Base-by-base conservation (phyloP, 2,888 invertebrate species). In the Dexiosoma caninum region DNA sequence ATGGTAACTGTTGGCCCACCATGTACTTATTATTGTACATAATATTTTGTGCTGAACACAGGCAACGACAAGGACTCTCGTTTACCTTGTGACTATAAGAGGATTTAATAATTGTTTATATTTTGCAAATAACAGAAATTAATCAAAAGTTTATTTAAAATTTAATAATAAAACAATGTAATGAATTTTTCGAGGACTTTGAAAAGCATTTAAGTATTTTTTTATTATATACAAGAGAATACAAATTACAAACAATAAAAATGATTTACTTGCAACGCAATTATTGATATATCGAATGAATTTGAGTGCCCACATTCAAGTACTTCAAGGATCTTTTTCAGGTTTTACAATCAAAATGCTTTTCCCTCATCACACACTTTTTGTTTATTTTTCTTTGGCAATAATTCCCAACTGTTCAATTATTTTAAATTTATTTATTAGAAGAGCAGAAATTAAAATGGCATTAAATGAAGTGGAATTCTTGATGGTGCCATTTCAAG, bases 31-130 rank as follows among this genome's bases (percentile, higher is more conserved):
- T n/a, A n/a, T n/a, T n/a, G n/a, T n/a, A n/a, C n/a, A n/a, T n/a
- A n/a, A 10, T 21, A 16, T 49, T 2, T 27, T 55, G 7, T 21
- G 30, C 30, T 19, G 30, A 67, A 32, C 46, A 46, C 69, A 35
- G 46, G n/a, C 49, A 51, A n/a, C n/a, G n/a, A 49, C 14, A 71
- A 30, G 27, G 49, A 71, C 30, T 71, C 62, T 23, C 12, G 21
- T 32, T 42, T 44, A 60, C n/a, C n/a, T n/a, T 62, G 19, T 2
- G 14, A 42, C 0, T 30, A 32, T 67, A 67, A 67, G 55, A 42
- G 67, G 55, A 55, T 67, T 67, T 37, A n/a, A 12, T 32, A n/a
- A 53, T 66, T 23, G 14, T 66, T 51, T 12, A 23, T 64, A 21
- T n/a, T n/a, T n/a, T n/a, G n/a, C n/a, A 35, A 46, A 46, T 21